A percentile compares a stretch with the other conserved stretches of the same genome.
phyloP scores from a whole-genome alignment of 2,888 invertebrate species.

The Drosophila infuscata region DNA sequence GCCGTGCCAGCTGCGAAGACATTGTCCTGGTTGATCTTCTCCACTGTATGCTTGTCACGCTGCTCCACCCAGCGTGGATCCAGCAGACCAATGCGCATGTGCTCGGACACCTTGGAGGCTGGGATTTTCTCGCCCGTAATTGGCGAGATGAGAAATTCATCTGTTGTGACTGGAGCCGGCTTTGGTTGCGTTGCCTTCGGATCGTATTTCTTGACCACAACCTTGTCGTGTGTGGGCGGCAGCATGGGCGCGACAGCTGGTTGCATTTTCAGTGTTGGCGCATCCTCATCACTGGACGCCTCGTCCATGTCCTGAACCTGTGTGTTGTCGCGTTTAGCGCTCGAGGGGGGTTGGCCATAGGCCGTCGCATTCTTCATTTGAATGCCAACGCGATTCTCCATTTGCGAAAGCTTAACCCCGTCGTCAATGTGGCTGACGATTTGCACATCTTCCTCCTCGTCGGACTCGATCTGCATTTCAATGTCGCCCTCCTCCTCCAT shows the following conservation, averaged over 20 bases:
- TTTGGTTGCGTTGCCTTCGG: conserved; percentile 91
- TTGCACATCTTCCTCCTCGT: conserved; percentile 88
- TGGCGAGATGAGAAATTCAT: conserved; percentile 98
- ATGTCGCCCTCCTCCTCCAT: conserved; percentile 92
- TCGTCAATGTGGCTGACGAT: conserved; percentile 63
- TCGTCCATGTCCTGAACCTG: conserved; percentile 97
- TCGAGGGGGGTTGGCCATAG: conserved; percentile 70
- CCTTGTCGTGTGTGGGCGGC: conserved; percentile 95
- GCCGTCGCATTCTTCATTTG: conserved; percentile 85
- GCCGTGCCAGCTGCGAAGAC: conserved; percentile 89
- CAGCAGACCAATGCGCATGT: conserved; percentile 97
- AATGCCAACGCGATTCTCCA: conserved; percentile 87
- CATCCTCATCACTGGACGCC: conserved; percentile 91
- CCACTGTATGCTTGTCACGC: conserved; percentile 96
- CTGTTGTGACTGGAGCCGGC: conserved; percentile 88
- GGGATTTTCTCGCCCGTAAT: conserved; percentile 99
- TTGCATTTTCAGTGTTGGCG: conserved; percentile 84
- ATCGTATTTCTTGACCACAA: conserved; percentile 98
- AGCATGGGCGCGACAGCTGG: conserved; percentile 87
- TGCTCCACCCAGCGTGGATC: conserved; percentile 99
- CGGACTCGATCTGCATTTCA: conserved; percentile 96
- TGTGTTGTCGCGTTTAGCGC: conserved; percentile 86
- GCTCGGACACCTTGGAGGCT: conserved; percentile 98
- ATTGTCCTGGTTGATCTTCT: conserved; percentile 95
- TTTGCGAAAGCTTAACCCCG: conserved; percentile 87